Evolutionary conservation across 2,113 vertebrate genomes (phyloP).

Genomic region (Propithecus coquereli): DNA sequence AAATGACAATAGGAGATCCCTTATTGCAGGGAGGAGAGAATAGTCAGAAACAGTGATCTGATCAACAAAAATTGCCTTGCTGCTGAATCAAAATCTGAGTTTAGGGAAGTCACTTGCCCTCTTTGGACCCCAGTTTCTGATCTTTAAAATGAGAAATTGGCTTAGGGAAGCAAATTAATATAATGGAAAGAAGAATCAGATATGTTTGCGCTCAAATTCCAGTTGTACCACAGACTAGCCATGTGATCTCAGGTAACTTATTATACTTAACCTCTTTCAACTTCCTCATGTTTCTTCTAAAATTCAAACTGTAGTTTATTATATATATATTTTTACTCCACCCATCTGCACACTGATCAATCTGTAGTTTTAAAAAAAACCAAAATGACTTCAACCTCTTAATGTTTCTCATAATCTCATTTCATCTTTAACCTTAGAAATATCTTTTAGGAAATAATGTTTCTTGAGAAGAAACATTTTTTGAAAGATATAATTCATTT

Average conservation of each 20-base stretch:
- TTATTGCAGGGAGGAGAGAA: not conserved
- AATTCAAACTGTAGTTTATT: not conserved
- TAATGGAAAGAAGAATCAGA: not conserved
- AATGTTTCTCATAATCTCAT: not conserved
- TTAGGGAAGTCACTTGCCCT: not conserved
- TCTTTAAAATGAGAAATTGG: conserved; percentile 20
- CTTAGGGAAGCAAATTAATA: not conserved
- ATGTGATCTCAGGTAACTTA: not conserved
- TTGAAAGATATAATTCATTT: not conserved
- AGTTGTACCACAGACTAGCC: not conserved
- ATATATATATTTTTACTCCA: no score
- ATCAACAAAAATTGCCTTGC: not conserved
- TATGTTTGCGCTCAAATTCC: not conserved
- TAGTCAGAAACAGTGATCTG: not conserved
- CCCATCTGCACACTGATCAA: not conserved
- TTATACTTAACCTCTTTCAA: not conserved
- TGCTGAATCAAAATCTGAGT: not conserved
- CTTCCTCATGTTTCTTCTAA: not conserved
- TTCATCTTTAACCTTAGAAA: conserved; percentile 1
- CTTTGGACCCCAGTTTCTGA: not conserved
- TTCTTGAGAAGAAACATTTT: not conserved
- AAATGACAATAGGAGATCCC: not conserved
- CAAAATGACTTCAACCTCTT: not conserved
- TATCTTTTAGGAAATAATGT: conserved; percentile 18
- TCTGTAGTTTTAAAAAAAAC: not conserved